Base-by-base conservation (phyloP, 1,140 invertebrate genomes). In the Contarinia nasturtii region DNA sequence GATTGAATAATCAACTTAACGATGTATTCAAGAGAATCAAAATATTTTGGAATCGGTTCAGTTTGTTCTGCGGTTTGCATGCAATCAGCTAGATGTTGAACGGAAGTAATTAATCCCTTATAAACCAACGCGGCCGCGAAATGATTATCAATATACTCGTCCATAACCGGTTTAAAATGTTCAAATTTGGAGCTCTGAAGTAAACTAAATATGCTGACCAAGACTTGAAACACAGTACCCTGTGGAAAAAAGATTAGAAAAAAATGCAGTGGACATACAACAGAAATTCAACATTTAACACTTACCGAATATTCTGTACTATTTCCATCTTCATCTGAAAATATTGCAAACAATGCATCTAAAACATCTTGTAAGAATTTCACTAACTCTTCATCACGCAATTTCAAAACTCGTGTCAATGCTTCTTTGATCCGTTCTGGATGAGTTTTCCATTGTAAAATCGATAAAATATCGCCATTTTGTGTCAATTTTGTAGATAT, bases 281-380 rank as follows among this genome's bases (percentile, higher is more conserved):
- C n/a, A n/a, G n/a, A n/a, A n/a, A n/a, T n/a, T n/a, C n/a, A n/a
- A n/a, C n/a, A n/a, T n/a, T n/a, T n/a, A n/a, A n/a, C n/a, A n/a
- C n/a, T n/a, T n/a, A n/a, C n/a, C 2, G 74, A 77, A 51, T 79
- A 69, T 44, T 70, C 69, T 0, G 76, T 78, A 52, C 71, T 87
- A 57, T 93, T 89, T 1, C 87, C 90, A 60, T 95, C 86, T 66
- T 91, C 88, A 27, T 85, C 91, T 34, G 86, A 91, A 60, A 94
- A 92, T 70, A 96, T 82, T 14, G 86, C 82, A 59, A 96, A 97
- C 0, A 98, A 63, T 0, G 90, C 87, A 60, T 97, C 94, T 1
- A 97, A 66, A 17, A 96, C 86, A 61, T 97, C 93, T 61, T 95
- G 87, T 2, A 97, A 68, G 66, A 97, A 97, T 65, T 95, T 95